Conservation (phyloP, 2,888 invertebrate species). For the Agriopis aurantiaria region DNA sequence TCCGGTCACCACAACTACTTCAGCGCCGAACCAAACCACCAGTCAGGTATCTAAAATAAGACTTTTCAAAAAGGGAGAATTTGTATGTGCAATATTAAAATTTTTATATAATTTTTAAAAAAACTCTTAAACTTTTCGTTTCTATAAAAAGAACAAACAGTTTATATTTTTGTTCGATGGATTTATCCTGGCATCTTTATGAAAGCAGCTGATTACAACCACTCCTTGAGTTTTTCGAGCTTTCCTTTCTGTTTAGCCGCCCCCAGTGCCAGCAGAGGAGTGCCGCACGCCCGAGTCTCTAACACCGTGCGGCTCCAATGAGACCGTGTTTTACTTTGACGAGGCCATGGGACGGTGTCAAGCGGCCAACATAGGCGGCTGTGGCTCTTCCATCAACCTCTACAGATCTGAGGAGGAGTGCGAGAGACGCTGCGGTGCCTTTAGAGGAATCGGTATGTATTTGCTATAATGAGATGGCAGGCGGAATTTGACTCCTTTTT, state of each 20-base stretch:
- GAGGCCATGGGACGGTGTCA: slow-evolving; percentile 82
- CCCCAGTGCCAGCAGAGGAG: slow-evolving; percentile 58
- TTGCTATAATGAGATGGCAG: too few species aligned
- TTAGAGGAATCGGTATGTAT: slow-evolving; percentile 88
- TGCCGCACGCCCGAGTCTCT: slow-evolving; percentile 88
- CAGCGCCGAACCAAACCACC: slow-evolving; percentile 30
- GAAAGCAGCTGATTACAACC: too few species aligned
- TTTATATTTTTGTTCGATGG: too few species aligned
- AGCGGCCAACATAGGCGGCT: slow-evolving; percentile 80
- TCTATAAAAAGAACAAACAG: too few species aligned
- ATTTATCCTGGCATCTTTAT: too few species aligned
- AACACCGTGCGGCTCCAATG: slow-evolving; percentile 89
- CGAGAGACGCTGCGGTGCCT: slow-evolving; percentile 91
- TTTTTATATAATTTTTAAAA: too few species aligned
- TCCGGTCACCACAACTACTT: slow-evolving; percentile 45
- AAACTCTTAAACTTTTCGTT: too few species aligned
- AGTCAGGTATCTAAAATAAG: slow-evolving; percentile 39
- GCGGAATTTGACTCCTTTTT: not conserved
- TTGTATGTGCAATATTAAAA: too few species aligned
- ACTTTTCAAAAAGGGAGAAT: too few species aligned
- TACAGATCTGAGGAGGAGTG: slow-evolving; percentile 92
- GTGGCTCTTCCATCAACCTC: slow-evolving; percentile 89
- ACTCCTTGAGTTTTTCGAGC: not conserved
- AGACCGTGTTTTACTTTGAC: slow-evolving; percentile 92
- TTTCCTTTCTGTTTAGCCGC: not conserved